Conservation (phyloP, 2,113 vertebrate species). For the Kryptolebias marmoratus region DNA sequence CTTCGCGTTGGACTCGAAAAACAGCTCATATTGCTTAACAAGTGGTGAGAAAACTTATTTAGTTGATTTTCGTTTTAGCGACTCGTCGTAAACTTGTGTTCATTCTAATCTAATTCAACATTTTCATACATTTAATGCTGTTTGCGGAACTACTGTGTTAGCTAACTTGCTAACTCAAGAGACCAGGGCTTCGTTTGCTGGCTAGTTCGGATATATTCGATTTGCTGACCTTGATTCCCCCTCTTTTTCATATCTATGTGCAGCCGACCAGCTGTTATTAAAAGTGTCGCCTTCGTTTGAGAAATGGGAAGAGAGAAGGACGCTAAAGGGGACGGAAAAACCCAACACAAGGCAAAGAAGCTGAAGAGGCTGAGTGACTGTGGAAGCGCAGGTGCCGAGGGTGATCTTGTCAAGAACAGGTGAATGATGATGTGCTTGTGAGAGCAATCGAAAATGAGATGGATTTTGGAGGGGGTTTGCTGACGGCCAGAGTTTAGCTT, state of each 20-base stretch:
- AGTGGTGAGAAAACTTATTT: background rate
- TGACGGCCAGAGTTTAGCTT: background rate
- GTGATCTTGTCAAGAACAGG: constrained; percentile 48
- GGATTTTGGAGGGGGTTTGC: background rate
- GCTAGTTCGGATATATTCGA: background rate
- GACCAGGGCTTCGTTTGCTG: no score
- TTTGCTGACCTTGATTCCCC: background rate
- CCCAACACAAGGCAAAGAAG: constrained; percentile 60
- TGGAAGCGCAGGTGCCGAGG: constrained; percentile 48
- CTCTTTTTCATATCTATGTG: no score
- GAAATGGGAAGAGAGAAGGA: constrained; percentile 74
- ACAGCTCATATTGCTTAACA: background rate
- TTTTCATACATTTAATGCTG: no score
- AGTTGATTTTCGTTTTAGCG: background rate
- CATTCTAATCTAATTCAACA: no score
- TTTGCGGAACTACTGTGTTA: no score
- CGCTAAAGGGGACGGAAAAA: constrained; percentile 62
- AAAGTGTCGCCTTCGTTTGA: background rate
- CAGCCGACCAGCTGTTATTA: no score
- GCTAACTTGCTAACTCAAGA: no score
- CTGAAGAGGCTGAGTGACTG: constrained; percentile 61
- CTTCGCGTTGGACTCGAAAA: background rate
- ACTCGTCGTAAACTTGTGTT: background rate
- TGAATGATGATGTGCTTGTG: background rate
- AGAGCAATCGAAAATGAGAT: background rate